These are phyloP conservation scores for Zeuzera pyrina DNA, from an alignment of 2,888 invertebrate genomes.

Conservation along the genomic window DNA sequence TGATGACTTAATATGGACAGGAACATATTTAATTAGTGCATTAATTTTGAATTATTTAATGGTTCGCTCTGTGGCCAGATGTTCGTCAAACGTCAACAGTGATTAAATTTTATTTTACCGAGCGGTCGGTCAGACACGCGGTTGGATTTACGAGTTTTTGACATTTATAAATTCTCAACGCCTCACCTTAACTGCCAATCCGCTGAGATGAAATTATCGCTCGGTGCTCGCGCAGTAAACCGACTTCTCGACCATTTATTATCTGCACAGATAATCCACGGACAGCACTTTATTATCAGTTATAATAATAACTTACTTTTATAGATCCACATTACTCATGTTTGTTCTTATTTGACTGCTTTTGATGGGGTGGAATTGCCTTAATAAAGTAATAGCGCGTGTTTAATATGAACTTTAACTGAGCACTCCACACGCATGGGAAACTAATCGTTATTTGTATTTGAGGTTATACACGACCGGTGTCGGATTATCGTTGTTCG, in stretches of 20 bases:
- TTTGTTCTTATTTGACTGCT: conserved; percentile 67
- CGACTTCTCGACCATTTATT: conserved; percentile 56
- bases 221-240: conserved; percentile 51
- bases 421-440: not conserved
- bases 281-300: conserved; percentile 70
- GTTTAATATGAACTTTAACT: conserved; percentile 1
- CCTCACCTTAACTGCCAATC: conserved; percentile 61
- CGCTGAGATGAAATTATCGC: conserved; percentile 52
- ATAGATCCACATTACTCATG: conserved; percentile 67
- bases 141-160: conserved; percentile 59
- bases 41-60: conserved; percentile 66
- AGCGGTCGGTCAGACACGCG: conserved; percentile 30
- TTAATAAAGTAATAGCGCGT: conserved; percentile 54
- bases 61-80: conserved; percentile 47
- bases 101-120: conserved; percentile 62
- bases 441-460: conserved; percentile 23
- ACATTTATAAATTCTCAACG: conserved; percentile 63
- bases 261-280: conserved; percentile 62
- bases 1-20: conserved; percentile 63
- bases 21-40: conserved; percentile 67
- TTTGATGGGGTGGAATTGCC: conserved; percentile 56
- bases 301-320: conserved; percentile 71
- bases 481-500: conserved; percentile 46
- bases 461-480: conserved; percentile 27
- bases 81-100: conserved; percentile 68